Percentiles rank a stretch among this genome's conserved stretches.
These are phyloP conservation scores for Micrasema longulum DNA, from an alignment of 1,140 invertebrate species.

Conservation along the genomic window DNA sequence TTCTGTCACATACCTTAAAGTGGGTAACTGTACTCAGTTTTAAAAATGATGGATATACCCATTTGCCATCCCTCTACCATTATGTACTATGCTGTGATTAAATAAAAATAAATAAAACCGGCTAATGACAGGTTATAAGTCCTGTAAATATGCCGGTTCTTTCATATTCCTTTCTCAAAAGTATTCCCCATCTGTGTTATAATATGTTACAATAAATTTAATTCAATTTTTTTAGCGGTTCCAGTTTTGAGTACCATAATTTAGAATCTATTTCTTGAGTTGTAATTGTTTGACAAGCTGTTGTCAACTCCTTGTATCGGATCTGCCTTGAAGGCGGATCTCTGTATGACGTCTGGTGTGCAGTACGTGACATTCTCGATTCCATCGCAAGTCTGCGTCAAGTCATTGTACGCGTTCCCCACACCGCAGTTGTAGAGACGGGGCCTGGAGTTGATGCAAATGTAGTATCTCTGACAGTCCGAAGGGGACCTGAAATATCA, in stretches of 20 bases:
- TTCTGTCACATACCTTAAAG: too few relatives aligned
- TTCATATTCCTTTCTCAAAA: too few relatives aligned
- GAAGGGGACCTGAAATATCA: slow-evolving; percentile 64
- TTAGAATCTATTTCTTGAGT: not conserved
- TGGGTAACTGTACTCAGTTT: too few relatives aligned
- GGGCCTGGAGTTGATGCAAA: slow-evolving; percentile 82
- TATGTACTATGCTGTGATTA: too few relatives aligned
- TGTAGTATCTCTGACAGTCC: slow-evolving; percentile 85
- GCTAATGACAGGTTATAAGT: too few relatives aligned
- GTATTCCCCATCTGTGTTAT: too few relatives aligned
- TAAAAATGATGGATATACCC: too few relatives aligned
- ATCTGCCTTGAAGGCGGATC: slow-evolving; percentile 15
- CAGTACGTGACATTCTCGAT: slow-evolving; percentile 83
- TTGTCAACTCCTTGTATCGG: slow-evolving; percentile 5
- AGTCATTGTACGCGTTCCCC: slow-evolving; percentile 84
- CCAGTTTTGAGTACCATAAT: not conserved
- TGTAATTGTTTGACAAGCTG: not conserved
- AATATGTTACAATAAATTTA: too few relatives aligned
- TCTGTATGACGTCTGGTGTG: slow-evolving; percentile 56
- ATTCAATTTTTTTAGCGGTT: not conserved
- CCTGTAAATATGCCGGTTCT: too few relatives aligned
- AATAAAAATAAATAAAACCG: too few relatives aligned
- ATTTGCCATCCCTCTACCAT: too few relatives aligned
- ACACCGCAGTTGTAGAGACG: slow-evolving; percentile 78
- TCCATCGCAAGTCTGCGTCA: slow-evolving; percentile 79